Base-by-base conservation (phyloP, 1,140 invertebrate genomes). In the Drosophila kanapiae region DNA sequence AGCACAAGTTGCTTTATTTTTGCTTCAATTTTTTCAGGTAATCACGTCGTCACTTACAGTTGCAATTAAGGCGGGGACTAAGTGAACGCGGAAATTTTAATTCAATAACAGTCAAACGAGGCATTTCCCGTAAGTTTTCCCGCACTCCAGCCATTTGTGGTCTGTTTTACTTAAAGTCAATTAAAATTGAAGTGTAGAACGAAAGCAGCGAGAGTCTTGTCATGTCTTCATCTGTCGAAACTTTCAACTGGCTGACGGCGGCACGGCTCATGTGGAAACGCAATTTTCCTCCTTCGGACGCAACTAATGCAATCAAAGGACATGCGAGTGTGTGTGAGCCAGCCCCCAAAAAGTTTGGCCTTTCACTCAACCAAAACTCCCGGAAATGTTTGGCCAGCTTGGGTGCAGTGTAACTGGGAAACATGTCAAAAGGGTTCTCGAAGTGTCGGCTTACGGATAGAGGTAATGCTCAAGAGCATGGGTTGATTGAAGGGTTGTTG, bases 51-150 rank as follows among this genome's bases (percentile, higher is more conserved):
- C 80, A 80, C 80, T 83, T 77, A 80, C 67, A 80, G 60, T 61
- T 53, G 65, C 84, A 84, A 87, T 87, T 87, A 87, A 56, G 84
- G 27, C 45, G 9, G 33, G 40, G 43, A 54, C 48, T 65, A 70
- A 70, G 59, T 76, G 74, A 47, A 60, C 61, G 84, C 77, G 70
- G 54, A 72, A 42, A 90, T 90, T 88, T 88, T 88, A 88, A 88
- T 88, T 88, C 85, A 88, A 88, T 88, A 90, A 88, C 72, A 90
- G 72, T 75, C 77, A 81, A 88, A 88, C 80, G 85, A 78, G 81
- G 62, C 80, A 74, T 86, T 86, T 86, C 78, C 82, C 45, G 38
- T 37, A 88, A 56, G 60, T 88, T 78, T 58, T 67, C 65, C 49
- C 51, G n/a, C 40, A 45, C 45, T 47, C 47, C 43, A 18, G 23